phyloP scores from a whole-genome alignment of 2,888 invertebrate genomes.

The Exephanes ischioxanthus region DNA sequence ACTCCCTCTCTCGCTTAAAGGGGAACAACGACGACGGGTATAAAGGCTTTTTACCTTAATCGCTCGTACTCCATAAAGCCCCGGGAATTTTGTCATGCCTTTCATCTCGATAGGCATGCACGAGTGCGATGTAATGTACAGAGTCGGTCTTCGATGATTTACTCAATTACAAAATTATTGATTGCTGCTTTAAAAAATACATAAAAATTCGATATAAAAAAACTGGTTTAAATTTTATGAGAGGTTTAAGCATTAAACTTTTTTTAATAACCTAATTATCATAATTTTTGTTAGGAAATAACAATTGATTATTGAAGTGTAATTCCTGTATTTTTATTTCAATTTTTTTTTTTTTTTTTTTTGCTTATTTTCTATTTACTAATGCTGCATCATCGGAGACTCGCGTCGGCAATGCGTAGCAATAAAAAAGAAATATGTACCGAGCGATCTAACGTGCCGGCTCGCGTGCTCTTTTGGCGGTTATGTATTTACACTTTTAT shows the following conservation, averaged over 20 bases:
- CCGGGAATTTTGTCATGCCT: slow-evolving; percentile 1
- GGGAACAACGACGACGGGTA: background rate
- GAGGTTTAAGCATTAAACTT: too few species aligned
- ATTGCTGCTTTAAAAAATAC: background rate
- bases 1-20: slow-evolving; percentile 8
- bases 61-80: slow-evolving; percentile 12
- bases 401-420: background rate
- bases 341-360: background rate
- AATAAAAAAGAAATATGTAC: slow-evolving; percentile 3
- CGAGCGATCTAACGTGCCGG: slow-evolving; percentile 8
- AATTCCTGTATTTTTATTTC: too few species aligned
- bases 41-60: slow-evolving; percentile 7
- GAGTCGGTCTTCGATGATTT: background rate
- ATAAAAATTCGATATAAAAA: background rate
- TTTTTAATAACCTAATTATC: too few species aligned
- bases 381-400: background rate
- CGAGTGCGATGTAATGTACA: background rate
- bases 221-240: too few species aligned
- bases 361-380: background rate
- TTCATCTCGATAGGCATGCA: background rate
- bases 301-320: background rate
- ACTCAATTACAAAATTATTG: background rate
- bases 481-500: slow-evolving; percentile 40
- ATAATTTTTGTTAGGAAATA: background rate
- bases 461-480: slow-evolving; percentile 5